phyloP scores from a whole-genome alignment of 2,888 invertebrate genomes.

The Drosophila anomalata region DNA sequence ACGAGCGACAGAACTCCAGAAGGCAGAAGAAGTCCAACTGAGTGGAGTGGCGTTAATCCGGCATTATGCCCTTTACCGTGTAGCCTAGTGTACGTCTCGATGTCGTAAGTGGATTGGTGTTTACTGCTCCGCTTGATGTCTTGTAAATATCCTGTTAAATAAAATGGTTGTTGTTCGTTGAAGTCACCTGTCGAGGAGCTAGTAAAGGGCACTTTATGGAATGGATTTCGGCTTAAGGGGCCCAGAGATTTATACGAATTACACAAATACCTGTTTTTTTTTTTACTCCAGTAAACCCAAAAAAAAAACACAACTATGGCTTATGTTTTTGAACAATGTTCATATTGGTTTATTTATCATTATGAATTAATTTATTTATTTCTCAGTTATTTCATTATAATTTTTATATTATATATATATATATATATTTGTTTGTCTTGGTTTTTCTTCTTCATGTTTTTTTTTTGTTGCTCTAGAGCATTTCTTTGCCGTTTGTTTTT shows the following conservation, averaged over 20 bases:
- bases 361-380: constrained; percentile 80
- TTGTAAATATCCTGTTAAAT: constrained; percentile 35
- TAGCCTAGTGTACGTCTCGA: constrained; percentile 21
- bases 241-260: neutral
- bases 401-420: constrained; percentile 62
- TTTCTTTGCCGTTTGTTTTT: constrained; percentile 83
- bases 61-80: constrained; percentile 12
- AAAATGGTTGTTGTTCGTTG: constrained; percentile 46
- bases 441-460: constrained; percentile 35
- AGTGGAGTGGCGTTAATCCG: constrained; percentile 13
- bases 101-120: constrained; percentile 34
- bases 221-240: neutral
- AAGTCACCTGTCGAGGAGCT: constrained; percentile 4
- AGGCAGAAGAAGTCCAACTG: constrained; percentile 55
- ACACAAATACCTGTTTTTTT: too few relatives aligned
- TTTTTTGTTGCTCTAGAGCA: constrained; percentile 75
- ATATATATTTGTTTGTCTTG: constrained; percentile 53
- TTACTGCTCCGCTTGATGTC: constrained; percentile 34
- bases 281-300: neutral
- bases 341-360: constrained; percentile 81
- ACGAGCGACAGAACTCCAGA: constrained; percentile 47
- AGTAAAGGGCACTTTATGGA: neutral
- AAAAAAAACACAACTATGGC: neutral
- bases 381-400: constrained; percentile 79
- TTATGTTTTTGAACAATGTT: constrained; percentile 81